Conservation (phyloP, 2,113 vertebrate genomes). For the Columba janthina region DNA sequence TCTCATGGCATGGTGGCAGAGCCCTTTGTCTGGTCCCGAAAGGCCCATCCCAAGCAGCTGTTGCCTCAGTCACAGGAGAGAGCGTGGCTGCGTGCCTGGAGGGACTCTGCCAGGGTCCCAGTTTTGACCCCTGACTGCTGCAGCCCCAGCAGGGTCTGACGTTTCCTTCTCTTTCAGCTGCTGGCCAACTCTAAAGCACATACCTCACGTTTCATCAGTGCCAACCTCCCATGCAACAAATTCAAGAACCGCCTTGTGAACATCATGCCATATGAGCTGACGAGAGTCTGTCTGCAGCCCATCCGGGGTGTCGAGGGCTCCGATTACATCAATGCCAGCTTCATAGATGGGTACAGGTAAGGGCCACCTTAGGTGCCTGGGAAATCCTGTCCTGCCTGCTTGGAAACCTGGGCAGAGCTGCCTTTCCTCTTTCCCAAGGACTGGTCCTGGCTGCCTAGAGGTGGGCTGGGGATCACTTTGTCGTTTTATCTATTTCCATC, state of each 20-base stretch:
- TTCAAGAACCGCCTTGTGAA: constrained; percentile 97
- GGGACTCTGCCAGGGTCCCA: accelerated
- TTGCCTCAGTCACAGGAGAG: not conserved
- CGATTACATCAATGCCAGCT: constrained; percentile 97
- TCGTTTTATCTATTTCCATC: not conserved
- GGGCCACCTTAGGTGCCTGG: not conserved
- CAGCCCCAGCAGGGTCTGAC: not conserved
- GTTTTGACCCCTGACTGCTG: not conserved
- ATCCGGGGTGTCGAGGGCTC: constrained; percentile 96
- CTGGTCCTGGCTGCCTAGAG: not conserved
- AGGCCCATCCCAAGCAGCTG: not conserved
- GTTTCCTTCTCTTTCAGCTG: constrained; percentile 74
- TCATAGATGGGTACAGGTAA: constrained; percentile 94
- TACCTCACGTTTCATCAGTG: constrained; percentile 94
- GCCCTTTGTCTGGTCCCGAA: not conserved
- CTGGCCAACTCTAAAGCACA: constrained; percentile 93
- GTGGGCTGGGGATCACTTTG: not conserved
- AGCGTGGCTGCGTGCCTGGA: accelerated
- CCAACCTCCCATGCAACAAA: constrained; percentile 97
- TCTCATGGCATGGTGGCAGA: not conserved
- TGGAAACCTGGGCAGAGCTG: not conserved
- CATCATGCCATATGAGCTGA: constrained; percentile 95
- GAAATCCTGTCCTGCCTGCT: not conserved
- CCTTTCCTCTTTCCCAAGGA: not conserved
- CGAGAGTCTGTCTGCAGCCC: constrained; percentile 91